A percentile compares a stretch with the other conserved stretches of the same genome.
phyloP scores from a whole-genome alignment of 2,797 vertebrate species.

The Remorina albescens region DNA sequence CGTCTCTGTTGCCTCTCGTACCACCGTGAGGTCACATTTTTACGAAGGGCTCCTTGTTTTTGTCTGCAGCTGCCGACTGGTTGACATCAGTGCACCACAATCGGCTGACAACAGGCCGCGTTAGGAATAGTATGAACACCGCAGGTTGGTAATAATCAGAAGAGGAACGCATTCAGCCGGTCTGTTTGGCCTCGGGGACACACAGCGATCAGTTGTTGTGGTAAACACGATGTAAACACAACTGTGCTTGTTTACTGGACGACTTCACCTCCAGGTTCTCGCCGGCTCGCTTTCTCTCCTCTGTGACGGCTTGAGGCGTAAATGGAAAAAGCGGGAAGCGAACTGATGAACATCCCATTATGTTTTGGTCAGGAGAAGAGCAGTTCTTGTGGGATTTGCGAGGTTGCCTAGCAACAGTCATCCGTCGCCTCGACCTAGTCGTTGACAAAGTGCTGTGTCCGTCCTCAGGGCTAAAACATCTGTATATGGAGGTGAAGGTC shows the following conservation, averaged over 20 bases:
- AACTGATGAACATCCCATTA: background rate
- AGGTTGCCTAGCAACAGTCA: background rate
- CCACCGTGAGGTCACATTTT: background rate
- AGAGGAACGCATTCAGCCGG: background rate
- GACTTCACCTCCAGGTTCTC: no score
- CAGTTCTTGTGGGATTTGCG: background rate
- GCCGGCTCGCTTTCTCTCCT: no score
- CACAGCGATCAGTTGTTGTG: background rate
- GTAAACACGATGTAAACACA: no score
- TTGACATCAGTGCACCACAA: no score
- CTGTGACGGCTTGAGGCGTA: background rate
- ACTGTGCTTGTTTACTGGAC: background rate
- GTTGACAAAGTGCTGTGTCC: background rate
- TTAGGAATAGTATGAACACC: no score
- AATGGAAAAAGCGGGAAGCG: background rate
- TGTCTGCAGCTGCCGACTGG: no score
- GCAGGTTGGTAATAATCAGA: background rate
- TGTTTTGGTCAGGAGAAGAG: background rate
- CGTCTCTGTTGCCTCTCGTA: background rate
- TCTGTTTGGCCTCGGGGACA: background rate
- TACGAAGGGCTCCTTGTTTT: background rate
- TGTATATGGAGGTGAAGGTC: constrained; percentile 6
- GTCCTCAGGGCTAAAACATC: constrained; percentile 20
- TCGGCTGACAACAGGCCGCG: no score
- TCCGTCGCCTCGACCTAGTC: background rate